Evolutionary conservation across 2,888 invertebrate genomes (phyloP).

Genomic region (Cataglyphis rosenhaueri): DNA sequence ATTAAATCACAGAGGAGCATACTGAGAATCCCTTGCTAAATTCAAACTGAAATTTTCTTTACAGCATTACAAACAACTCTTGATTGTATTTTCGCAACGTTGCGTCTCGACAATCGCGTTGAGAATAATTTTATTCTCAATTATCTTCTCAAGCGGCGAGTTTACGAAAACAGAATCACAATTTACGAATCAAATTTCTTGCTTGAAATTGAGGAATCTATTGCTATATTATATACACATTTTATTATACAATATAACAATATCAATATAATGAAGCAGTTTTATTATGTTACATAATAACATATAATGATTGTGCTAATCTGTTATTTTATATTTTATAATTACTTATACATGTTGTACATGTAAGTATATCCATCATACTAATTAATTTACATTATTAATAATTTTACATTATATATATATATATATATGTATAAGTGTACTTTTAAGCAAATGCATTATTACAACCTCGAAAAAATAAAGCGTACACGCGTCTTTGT

Average conservation of each 20-base stretch:
- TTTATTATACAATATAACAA: constrained; percentile 5
- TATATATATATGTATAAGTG: neutral
- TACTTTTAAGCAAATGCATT: too few relatives aligned
- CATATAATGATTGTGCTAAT: neutral
- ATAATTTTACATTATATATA: neutral
- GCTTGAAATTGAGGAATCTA: neutral
- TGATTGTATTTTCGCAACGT: constrained; percentile 23
- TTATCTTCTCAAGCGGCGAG: constrained; percentile 35
- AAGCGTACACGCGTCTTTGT: neutral
- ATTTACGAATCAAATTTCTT: constrained; percentile 22
- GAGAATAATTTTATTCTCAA: constrained; percentile 38
- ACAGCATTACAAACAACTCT: constrained; percentile 10
- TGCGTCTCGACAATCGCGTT: constrained; percentile 31
- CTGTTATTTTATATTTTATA: neutral
- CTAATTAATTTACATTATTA: neutral
- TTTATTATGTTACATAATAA: neutral
- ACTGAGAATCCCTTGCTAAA: neutral
- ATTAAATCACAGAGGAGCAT: constrained; percentile 1
- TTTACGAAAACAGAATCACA: constrained; percentile 18
- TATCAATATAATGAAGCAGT: neutral
- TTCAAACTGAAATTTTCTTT: constrained; percentile 27
- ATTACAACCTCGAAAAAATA: neutral
- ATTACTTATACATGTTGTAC: neutral
- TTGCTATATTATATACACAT: neutral
- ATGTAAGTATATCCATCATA: neutral